These are phyloP conservation scores for Loris lydekkerianus DNA, from an alignment of 2,797 vertebrate species.

Conservation along the genomic window DNA sequence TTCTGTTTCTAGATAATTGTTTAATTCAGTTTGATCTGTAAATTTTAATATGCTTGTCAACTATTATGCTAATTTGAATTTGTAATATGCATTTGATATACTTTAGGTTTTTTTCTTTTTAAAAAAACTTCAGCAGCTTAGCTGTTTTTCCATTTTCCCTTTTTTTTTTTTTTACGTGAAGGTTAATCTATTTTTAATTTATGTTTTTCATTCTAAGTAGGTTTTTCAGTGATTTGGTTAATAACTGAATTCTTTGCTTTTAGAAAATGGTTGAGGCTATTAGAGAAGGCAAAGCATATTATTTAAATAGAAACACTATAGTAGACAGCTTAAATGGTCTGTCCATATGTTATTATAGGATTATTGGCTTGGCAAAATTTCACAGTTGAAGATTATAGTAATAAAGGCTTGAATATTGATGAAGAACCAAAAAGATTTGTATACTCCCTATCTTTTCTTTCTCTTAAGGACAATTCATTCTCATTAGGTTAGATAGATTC, in stretches of 20 bases:
- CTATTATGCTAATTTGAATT: background rate
- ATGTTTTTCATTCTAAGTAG: background rate
- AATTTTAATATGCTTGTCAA: background rate
- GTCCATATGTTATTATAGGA: background rate
- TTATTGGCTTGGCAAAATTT: background rate
- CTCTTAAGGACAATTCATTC: background rate
- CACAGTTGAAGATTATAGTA: background rate
- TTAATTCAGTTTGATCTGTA: background rate
- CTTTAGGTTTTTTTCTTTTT: background rate
- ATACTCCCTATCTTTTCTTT: background rate
- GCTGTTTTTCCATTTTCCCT: background rate
- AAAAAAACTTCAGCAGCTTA: background rate
- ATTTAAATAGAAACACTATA: background rate
- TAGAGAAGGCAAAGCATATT: background rate
- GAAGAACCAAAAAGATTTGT: background rate
- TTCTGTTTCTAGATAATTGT: background rate
- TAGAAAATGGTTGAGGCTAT: background rate
- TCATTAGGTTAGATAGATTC: background rate
- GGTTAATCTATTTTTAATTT: background rate
- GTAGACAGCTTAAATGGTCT: background rate
- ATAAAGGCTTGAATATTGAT: background rate
- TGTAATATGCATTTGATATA: background rate
- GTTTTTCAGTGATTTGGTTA: background rate
- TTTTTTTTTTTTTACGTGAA: background rate
- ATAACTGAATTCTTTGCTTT: background rate